These are phyloP conservation scores for Dasypogon diadema DNA, from an alignment of 2,888 invertebrate genomes.

Conservation along the genomic window DNA sequence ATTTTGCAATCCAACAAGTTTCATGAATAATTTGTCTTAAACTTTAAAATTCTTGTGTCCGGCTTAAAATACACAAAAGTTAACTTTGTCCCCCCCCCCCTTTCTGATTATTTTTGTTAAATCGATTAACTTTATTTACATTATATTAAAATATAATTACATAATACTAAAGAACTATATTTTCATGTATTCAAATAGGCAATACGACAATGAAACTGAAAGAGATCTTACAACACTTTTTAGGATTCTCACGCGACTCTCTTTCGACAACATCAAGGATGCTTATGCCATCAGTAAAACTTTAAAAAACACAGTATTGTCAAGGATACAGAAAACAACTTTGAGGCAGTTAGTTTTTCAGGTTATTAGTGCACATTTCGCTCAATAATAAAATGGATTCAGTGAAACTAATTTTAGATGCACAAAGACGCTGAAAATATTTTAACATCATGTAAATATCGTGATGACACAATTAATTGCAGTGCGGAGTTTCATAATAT, in stretches of 20 bases:
- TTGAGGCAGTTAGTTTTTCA: slow-evolving; percentile 64
- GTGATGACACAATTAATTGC: slow-evolving; percentile 76
- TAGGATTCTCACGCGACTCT: slow-evolving; percentile 66
- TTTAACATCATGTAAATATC: slow-evolving; percentile 73
- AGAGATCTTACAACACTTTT: slow-evolving; percentile 63
- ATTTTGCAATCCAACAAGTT: too few species aligned
- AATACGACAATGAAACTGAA: slow-evolving; percentile 60
- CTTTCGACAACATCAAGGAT: slow-evolving; percentile 65
- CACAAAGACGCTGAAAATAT: too few species aligned
- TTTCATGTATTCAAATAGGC: slow-evolving; percentile 57
- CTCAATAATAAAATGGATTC: too few species aligned
- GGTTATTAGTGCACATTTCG: slow-evolving; percentile 56
- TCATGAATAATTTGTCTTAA: too few species aligned
- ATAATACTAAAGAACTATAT: background rate
- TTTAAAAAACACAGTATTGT: slow-evolving; percentile 56
- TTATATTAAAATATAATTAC: too few species aligned
- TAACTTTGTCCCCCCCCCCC: too few species aligned
- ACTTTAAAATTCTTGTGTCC: too few species aligned
- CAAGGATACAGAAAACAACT: slow-evolving; percentile 52
- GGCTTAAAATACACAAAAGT: too few species aligned
- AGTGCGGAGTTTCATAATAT: slow-evolving; percentile 76
- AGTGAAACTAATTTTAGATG: too few species aligned
- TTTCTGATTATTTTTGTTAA: too few species aligned
- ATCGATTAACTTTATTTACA: too few species aligned
- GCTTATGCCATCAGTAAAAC: slow-evolving; percentile 59